phyloP scores from a whole-genome alignment of 2,113 vertebrate species.

The Daphoenositta chrysoptera region DNA sequence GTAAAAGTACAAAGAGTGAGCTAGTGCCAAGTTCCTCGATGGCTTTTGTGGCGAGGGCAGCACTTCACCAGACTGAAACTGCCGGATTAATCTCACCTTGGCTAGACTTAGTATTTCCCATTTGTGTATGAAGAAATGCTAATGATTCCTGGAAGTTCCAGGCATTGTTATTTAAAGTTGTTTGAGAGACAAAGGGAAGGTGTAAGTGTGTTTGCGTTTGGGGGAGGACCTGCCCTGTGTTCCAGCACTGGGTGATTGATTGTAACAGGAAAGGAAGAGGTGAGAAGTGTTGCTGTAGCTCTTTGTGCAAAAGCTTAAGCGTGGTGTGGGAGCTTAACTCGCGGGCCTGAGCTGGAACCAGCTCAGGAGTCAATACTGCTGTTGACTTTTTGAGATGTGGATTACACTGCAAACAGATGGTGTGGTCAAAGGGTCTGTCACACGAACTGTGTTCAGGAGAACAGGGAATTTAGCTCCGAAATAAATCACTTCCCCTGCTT shows the following conservation, averaged over 20 bases:
- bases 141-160: background rate
- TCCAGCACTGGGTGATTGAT: background rate
- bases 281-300: background rate
- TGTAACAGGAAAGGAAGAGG: background rate
- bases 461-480: background rate
- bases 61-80: background rate
- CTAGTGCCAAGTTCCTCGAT: background rate
- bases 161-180: background rate
- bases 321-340: background rate
- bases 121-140: background rate
- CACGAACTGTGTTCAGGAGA: background rate
- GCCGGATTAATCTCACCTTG: background rate
- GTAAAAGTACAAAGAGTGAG: background rate
- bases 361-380: background rate
- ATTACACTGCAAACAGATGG: background rate
- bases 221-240: background rate
- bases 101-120: background rate
- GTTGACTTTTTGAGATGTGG: background rate
- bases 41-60: background rate
- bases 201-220: background rate
- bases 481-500: background rate
- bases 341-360: background rate
- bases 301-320: background rate
- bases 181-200: background rate
- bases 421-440: background rate